Evolutionary conservation across 1,140 invertebrate species (phyloP), one percentile per base, ranked within the genome.

Genomic region (Drosophila ercepeae): DNA sequence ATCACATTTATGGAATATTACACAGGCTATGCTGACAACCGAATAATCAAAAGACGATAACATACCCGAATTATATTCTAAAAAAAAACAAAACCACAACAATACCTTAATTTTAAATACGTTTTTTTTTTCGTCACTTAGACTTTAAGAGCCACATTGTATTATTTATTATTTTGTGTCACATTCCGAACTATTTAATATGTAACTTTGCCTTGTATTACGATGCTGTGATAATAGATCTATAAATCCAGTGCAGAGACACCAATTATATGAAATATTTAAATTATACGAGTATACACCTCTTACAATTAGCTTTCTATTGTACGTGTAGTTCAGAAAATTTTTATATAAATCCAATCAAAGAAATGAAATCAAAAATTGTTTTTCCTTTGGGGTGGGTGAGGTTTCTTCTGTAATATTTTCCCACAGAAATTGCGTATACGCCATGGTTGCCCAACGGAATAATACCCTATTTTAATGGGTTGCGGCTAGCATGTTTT

Each of bases 181-280:
- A 78, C 69, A 78, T 74, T 77, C 67, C 34, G 50, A n/a, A 50
- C 25, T 74, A 61, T 69, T 49, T 29, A 8, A 44, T 55, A 19
- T 50, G 36, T 16, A 39, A 23, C 44, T 63, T 68, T 68, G 71
- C 79, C 71, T 67, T 83, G 79, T 83, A 83, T 83, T 83, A 83
- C 70, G 59, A 72, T 67, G 65, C 79, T 83, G 79, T 83, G 79
- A 83, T 83, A 83, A 60, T 83, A 83, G 81, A 59, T 70, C 23
- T 59, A 59, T 71, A 58, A 64, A 50, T 69, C 61, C 69, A 69
- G 68, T 57, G 48, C 27, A 48, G 58, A 50, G 19, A 42, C 34
- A 36, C 34, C 34, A 36, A 36, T 34, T 13, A 39, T 39, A 32
- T 9, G 29, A 32, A 11, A 32, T n/a, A 32, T 32, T n/a, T 32